These are phyloP conservation scores for Orientallactaga bullata DNA, from an alignment of 2,113 vertebrate genomes.

Conservation along the genomic window DNA sequence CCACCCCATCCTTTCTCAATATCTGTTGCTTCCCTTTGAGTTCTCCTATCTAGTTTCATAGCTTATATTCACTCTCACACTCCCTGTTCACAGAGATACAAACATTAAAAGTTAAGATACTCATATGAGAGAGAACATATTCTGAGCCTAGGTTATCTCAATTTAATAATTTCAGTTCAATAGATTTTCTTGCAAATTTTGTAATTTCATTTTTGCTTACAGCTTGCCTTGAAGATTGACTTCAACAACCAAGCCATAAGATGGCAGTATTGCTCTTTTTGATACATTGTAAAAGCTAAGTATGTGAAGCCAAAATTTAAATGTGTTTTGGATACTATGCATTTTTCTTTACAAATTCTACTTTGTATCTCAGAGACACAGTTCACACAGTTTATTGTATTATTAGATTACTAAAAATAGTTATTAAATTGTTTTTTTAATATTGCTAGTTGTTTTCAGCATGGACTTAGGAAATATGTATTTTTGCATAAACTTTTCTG, in stretches of 20 bases:
- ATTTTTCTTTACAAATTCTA: slow-evolving; percentile 13
- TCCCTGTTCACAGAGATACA: no score
- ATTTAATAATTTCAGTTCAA: no score
- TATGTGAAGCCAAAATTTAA: neutral
- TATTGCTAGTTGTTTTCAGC: neutral
- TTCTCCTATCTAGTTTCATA: no score
- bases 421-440: slow-evolving; percentile 12
- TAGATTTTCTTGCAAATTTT: no score
- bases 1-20: no score
- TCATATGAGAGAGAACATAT: no score
- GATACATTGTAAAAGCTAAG: neutral
- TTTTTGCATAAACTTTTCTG: neutral
- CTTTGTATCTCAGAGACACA: neutral
- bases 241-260: slow-evolving; percentile 70
- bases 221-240: slow-evolving; percentile 18
- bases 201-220: no score
- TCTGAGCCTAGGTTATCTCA: no score
- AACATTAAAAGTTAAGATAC: no score
- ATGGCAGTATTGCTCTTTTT: slow-evolving; percentile 73
- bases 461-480: neutral
- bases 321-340: neutral
- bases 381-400: neutral
- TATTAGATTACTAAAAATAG: neutral
- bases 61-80: no score
- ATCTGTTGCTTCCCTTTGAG: no score